Evolutionary conservation across 2,113 vertebrate species (phyloP).

Genomic region (Sisor rabdophorus): DNA sequence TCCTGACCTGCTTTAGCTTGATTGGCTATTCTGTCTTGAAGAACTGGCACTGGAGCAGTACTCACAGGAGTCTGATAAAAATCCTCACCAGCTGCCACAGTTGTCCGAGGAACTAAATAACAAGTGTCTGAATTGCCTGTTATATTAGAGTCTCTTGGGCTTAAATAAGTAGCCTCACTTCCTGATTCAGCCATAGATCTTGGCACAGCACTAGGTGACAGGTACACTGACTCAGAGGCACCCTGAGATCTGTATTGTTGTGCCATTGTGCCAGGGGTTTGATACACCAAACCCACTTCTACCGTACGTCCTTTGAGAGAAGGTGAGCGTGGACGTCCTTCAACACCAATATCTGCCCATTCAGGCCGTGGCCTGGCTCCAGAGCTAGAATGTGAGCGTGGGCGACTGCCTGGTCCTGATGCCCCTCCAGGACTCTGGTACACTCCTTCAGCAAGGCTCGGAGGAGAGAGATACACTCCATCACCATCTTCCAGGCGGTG

Average conservation of each 20-base stretch:
- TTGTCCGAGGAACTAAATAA: conserved; percentile 69
- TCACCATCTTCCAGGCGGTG: conserved; percentile 56
- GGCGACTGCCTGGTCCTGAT: conserved; percentile 52
- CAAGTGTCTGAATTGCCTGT: conserved; percentile 59
- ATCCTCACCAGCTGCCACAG: conserved; percentile 62
- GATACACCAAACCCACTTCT: conserved; percentile 61
- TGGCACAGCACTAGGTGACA: conserved; percentile 61
- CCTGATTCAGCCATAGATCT: conserved; percentile 50
- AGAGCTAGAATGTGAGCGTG: conserved; percentile 73
- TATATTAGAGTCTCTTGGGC: conserved; percentile 58
- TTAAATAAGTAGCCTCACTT: conserved; percentile 62
- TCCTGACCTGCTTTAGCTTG: conserved; percentile 60
- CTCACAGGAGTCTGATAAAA: conserved; percentile 72
- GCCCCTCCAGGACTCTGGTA: conserved; percentile 55
- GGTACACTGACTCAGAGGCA: conserved; percentile 64
- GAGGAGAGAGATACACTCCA: conserved; percentile 66
- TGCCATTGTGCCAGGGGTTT: conserved; percentile 57
- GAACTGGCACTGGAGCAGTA: conserved; percentile 40
- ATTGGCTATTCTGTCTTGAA: conserved; percentile 20
- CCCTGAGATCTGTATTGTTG: conserved; percentile 59
- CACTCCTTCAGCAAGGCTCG: conserved; percentile 54
- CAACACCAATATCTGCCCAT: conserved; percentile 56
- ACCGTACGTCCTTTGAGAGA: conserved; percentile 61
- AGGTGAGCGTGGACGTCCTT: conserved; percentile 67
- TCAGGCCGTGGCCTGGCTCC: conserved; percentile 67